Conservation (phyloP, 2,113 vertebrate species). For the Halichoeres trimaculatus region DNA sequence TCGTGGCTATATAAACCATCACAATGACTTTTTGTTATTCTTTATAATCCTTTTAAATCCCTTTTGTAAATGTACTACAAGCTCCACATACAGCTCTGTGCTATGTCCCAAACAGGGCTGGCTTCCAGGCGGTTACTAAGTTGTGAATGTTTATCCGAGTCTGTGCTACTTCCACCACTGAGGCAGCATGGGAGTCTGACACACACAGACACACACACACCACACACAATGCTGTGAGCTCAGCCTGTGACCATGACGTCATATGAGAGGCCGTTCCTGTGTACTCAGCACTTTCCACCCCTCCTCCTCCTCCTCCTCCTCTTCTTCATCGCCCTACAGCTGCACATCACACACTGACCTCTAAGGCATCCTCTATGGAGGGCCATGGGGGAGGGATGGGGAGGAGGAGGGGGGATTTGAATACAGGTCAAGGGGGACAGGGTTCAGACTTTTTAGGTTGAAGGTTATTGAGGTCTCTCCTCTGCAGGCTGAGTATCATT, state of each 20-base stretch:
- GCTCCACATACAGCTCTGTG: constrained; percentile 32
- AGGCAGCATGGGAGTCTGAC: constrained; percentile 66
- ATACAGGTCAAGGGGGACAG: constrained; percentile 21
- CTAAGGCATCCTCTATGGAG: constrained; percentile 53
- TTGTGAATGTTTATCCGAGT: constrained; percentile 55
- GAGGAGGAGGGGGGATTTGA: constrained; percentile 5
- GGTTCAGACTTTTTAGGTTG: constrained; percentile 2
- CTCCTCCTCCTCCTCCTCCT: constrained; percentile 35
- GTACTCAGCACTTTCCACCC: constrained; percentile 71
- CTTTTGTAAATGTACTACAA: constrained; percentile 1
- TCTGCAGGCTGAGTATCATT: constrained; percentile 30
- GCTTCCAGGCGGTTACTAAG: constrained; percentile 33
- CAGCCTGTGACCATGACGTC: constrained; percentile 71
- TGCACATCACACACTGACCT: constrained; percentile 73
- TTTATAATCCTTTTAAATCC: constrained; percentile 41
- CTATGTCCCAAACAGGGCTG: constrained; percentile 28
- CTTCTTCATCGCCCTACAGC: constrained; percentile 54
- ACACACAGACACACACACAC: constrained; percentile 49
- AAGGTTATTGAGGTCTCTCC: constrained; percentile 13
- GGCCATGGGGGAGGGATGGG: neutral
- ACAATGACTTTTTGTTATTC: neutral
- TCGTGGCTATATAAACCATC: constrained; percentile 1
- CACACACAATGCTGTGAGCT: constrained; percentile 56
- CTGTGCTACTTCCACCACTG: constrained; percentile 46
- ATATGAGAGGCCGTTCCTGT: constrained; percentile 59